Evolutionary conservation across 2,113 vertebrate species (phyloP).

Genomic region (Micromys minutus): DNA sequence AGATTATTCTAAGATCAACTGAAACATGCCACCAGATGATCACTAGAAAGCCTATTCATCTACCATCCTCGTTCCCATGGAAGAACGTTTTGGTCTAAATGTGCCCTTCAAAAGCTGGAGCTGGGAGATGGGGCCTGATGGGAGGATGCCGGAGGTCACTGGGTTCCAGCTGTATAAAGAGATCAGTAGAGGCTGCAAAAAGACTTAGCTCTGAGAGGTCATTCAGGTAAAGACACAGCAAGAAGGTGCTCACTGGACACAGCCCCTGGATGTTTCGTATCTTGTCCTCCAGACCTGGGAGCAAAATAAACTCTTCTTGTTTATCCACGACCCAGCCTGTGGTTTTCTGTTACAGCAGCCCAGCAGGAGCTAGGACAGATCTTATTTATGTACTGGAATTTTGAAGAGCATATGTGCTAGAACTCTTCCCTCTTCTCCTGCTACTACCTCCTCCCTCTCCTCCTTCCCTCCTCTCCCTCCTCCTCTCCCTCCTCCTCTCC

Average conservation of each 20-base stretch:
- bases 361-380: not conserved
- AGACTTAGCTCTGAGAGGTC: not conserved
- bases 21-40: not conserved
- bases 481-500: not conserved
- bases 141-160: not conserved
- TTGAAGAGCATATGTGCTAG: not conserved
- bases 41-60: not conserved
- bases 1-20: conserved; percentile 28
- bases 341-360: not conserved
- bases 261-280: not conserved
- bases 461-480: too few relatives aligned
- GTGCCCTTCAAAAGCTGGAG: not conserved
- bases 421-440: not conserved
- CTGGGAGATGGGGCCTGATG: not conserved
- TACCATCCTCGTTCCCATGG: not conserved
- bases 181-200: not conserved
- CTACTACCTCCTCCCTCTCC: not conserved
- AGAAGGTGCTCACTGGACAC: not conserved
- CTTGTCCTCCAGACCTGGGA: not conserved
- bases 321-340: not conserved
- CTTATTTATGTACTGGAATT: not conserved
- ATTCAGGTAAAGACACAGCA: not conserved
- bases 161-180: not conserved
- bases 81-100: not conserved
- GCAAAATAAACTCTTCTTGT: not conserved